Evolutionary conservation across 2,113 vertebrate species (phyloP), one percentile per base, ranked within the genome.

Genomic region (Caranx ignobilis): DNA sequence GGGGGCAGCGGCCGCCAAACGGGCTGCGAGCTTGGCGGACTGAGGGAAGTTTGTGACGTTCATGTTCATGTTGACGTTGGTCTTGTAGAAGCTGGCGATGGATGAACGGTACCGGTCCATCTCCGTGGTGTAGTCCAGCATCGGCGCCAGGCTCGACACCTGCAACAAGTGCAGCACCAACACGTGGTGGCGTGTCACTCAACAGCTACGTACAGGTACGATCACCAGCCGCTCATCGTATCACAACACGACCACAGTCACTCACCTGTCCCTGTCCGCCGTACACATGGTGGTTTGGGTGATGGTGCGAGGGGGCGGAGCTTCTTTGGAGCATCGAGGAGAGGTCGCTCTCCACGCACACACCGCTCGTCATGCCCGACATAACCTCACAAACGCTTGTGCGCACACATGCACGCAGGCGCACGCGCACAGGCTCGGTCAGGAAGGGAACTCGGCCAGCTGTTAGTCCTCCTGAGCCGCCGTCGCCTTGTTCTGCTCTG

Each of bases 51-150:
- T 96, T 35, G 95, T 91, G 79, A 95, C 95, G 79, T 94, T 96
- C 94, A 92, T 89, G 89, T 95, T 96, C 94, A 94, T 93, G 90
- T 96, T 96, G 84, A 96, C 96, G 89, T 96, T 95, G 88, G 94
- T 96, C 93, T 97, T 97, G 92, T 97, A 97, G 96, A 98, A 97
- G 87, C 90, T 96, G 85, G 97, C 97, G 43, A 98, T 97, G 79
- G 97, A 97, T 19, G 96, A 97, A 75, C 97, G 96, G 89, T 97
- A 97, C 12, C 97, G 95, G 92, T 98, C 97, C 96, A 98, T 97
- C 92, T 98, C 97, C 3, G 96, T 95, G 87, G 95, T 96, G 95
- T 98, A 97, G 94, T 98, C 97, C 95, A 96, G 89, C 90, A 98
- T 96, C n/a, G 91, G 91, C 0, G 87, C 74, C 55, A 94, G 64